Percentiles rank a stretch among this genome's conserved stretches.
Conservation (phyloP, 2,888 invertebrate species). For the Agonopterix heracliana region DNA sequence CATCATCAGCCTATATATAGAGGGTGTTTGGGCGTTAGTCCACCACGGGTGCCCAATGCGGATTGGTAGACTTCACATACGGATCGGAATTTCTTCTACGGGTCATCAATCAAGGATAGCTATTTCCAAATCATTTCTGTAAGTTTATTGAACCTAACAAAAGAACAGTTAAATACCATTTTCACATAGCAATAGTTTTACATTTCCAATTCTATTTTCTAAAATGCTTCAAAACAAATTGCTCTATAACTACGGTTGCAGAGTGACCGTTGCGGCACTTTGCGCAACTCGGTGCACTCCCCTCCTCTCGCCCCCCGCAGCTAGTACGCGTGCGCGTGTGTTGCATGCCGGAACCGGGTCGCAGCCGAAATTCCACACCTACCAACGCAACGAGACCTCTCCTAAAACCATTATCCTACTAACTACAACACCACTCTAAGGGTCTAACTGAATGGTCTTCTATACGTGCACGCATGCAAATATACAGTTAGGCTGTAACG, state of each 20-base stretch:
- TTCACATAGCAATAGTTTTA: too few species aligned
- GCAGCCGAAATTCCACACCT: slow-evolving; percentile 58
- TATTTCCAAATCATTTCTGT: too few species aligned
- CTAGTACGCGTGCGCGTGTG: slow-evolving; percentile 68
- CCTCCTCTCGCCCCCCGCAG: slow-evolving; percentile 27
- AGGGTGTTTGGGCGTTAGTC: too few species aligned
- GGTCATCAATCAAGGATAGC: too few species aligned
- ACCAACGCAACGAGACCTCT: slow-evolving; percentile 44
- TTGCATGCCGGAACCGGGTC: slow-evolving; percentile 73
- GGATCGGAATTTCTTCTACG: too few species aligned
- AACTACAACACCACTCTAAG: slow-evolving; percentile 20
- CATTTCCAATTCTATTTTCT: too few species aligned
- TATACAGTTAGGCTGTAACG: slow-evolving; percentile 68
- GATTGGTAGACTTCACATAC: too few species aligned
- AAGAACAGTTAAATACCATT: too few species aligned
- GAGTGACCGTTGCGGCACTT: slow-evolving; percentile 58
- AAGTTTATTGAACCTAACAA: too few species aligned
- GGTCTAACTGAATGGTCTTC: slow-evolving; percentile 34
- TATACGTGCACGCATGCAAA: slow-evolving; percentile 74
- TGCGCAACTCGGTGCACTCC: slow-evolving; percentile 73
- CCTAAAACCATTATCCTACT: slow-evolving; percentile 26
- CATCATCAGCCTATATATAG: too few species aligned
- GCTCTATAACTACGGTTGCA: slow-evolving; percentile 37
- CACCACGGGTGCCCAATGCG: too few species aligned
- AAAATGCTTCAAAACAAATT: neutral